These are phyloP conservation scores for Phymanthus crucifer DNA, from an alignment of 92 coral and sea anemone species.

Conservation along the genomic window DNA sequence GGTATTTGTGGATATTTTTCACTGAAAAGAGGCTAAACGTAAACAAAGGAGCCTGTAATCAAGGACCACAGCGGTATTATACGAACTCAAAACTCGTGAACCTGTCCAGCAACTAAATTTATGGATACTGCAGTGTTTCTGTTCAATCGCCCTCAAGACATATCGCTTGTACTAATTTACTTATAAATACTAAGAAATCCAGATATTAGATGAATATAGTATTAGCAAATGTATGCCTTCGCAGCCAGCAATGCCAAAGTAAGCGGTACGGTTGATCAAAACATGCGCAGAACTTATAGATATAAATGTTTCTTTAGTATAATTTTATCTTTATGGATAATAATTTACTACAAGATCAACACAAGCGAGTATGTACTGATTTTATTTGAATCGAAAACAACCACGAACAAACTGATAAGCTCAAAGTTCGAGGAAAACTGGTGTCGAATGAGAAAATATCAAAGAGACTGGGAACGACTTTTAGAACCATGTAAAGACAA, in stretches of 20 bases:
- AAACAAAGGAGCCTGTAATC: no score
- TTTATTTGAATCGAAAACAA: background rate
- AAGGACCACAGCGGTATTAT: no score
- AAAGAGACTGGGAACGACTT: conserved; percentile 69
- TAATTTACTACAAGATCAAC: background rate
- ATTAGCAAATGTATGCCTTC: background rate
- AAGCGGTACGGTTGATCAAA: background rate
- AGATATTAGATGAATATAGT: background rate
- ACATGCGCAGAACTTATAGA: background rate
- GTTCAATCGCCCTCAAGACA: no score
- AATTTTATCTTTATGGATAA: background rate
- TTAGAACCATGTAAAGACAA: conserved; percentile 58
- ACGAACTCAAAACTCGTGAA: no score
- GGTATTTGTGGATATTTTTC: no score
- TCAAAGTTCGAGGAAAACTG: conserved; percentile 37
- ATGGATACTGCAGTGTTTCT: no score
- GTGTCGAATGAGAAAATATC: conserved; percentile 66
- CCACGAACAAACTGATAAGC: background rate
- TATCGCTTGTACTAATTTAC: no score
- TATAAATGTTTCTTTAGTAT: background rate
- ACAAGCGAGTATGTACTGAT: no score
- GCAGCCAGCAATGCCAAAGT: background rate
- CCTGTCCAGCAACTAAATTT: no score
- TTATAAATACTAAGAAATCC: no score
- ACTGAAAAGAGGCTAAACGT: no score